Percentiles rank a stretch among this genome's conserved stretches.
These are phyloP conservation scores for Akabosia matsudoensis DNA, from an alignment of 1,140 invertebrate genomes.

Conservation along the genomic window DNA sequence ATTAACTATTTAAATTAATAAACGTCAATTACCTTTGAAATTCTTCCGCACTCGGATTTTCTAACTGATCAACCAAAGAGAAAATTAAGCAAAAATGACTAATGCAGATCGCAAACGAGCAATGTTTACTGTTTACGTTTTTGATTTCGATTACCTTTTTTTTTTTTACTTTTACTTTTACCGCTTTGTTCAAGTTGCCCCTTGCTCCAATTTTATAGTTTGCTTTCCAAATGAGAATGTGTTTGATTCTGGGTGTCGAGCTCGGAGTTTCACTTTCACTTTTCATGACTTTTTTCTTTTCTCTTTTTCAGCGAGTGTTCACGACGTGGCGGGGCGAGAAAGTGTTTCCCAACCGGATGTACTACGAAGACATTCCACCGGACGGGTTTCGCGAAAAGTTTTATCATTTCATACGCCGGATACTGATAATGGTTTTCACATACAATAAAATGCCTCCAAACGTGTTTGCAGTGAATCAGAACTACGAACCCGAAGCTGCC, in stretches of 20 bases:
- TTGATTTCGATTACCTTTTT: too few species aligned
- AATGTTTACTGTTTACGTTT: too few species aligned
- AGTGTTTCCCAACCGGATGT: conserved; percentile 8
- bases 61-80: too few species aligned
- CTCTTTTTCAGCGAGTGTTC: neutral
- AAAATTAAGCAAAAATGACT: neutral
- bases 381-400: neutral
- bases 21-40: neutral
- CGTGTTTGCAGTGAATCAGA: neutral
- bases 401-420: neutral
- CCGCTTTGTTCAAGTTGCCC: too few species aligned
- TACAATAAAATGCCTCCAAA: neutral
- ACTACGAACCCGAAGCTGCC: neutral
- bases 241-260: too few species aligned
- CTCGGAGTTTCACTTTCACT: too few species aligned
- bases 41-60: too few species aligned
- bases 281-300: neutral
- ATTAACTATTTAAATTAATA: neutral
- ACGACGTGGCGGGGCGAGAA: neutral
- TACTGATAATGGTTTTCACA: neutral
- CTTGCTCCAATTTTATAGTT: too few species aligned
- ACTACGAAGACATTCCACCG: neutral
- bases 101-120: too few species aligned
- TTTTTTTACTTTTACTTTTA: too few species aligned
- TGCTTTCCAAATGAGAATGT: too few species aligned